These are phyloP conservation scores for Drosophila anomelani DNA, from an alignment of 2,888 invertebrate genomes.

Conservation along the genomic window DNA sequence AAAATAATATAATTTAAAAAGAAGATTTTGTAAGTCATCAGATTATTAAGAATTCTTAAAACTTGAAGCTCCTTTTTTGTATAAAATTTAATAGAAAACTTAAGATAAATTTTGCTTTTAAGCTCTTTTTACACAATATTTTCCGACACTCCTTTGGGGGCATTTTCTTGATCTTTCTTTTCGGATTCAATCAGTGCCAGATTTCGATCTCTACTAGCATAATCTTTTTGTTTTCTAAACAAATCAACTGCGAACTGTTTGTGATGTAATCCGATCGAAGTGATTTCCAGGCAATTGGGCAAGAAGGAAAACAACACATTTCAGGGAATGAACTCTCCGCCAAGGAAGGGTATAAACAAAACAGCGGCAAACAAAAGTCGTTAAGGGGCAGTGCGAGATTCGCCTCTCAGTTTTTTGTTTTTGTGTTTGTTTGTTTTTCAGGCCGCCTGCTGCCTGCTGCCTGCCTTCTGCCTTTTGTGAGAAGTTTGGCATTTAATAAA, in stretches of 20 bases:
- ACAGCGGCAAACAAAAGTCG: constrained; percentile 61
- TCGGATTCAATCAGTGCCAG: neutral
- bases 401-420: neutral
- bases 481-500: constrained; percentile 76
- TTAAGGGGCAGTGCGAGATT: constrained; percentile 51
- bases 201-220: neutral
- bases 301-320: constrained; percentile 9
- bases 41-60: too few species aligned
- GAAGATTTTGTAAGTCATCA: too few species aligned
- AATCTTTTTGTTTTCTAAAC: constrained; percentile 8
- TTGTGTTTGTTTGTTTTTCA: constrained; percentile 35
- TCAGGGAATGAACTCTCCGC: neutral
- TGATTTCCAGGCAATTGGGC: constrained; percentile 11
- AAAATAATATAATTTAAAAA: neutral
- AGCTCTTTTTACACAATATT: neutral
- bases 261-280: constrained; percentile 12
- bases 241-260: constrained; percentile 4
- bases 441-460: constrained; percentile 38
- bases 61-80: too few species aligned
- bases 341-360: constrained; percentile 40
- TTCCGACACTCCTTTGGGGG: neutral
- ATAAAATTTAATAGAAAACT: neutral
- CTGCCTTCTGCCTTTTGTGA: constrained; percentile 58
- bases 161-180: too few species aligned
- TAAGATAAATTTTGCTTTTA: too few species aligned